Conservation (phyloP, 64 coral and sea anemone species). For the Montipora capricornis region DNA sequence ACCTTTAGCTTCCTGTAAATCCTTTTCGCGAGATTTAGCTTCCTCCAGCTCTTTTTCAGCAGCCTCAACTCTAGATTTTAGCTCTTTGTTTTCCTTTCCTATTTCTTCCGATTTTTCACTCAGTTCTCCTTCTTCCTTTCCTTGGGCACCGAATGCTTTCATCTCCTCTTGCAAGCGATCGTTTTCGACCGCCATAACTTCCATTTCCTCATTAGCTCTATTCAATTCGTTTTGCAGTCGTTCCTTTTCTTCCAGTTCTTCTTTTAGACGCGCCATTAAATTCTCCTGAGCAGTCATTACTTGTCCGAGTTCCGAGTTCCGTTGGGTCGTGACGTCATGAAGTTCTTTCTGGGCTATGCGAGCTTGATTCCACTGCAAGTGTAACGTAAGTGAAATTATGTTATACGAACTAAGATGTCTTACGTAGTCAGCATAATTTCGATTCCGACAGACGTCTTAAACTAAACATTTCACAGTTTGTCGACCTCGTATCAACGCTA, state of each 20-base stretch:
- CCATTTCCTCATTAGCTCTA: constrained; percentile 83
- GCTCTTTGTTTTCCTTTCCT: constrained; percentile 62
- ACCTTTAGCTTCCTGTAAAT: background rate
- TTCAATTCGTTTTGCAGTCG: constrained; percentile 77
- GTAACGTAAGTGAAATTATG: background rate
- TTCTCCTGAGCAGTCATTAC: constrained; percentile 84
- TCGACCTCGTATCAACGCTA: too few relatives aligned
- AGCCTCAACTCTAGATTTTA: constrained; percentile 34
- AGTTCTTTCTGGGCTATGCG: constrained; percentile 83
- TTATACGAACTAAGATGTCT: too few relatives aligned
- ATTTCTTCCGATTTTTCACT: constrained; percentile 50
- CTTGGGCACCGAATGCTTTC: background rate
- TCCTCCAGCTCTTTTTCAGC: constrained; percentile 34
- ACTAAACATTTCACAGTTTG: too few relatives aligned
- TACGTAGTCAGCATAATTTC: too few relatives aligned
- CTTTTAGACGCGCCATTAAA: constrained; percentile 76
- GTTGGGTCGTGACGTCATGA: constrained; percentile 74
- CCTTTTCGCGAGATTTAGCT: constrained; percentile 17
- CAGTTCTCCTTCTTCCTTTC: constrained; percentile 22
- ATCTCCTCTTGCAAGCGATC: constrained; percentile 63
- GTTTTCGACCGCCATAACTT: constrained; percentile 79
- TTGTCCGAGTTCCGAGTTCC: constrained; percentile 82
- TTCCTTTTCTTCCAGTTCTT: constrained; percentile 77
- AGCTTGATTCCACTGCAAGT: constrained; percentile 84
- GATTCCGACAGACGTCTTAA: too few relatives aligned